phyloP scores from a whole-genome alignment of 2,113 vertebrate genomes.

The Ictalurus punctatus region DNA sequence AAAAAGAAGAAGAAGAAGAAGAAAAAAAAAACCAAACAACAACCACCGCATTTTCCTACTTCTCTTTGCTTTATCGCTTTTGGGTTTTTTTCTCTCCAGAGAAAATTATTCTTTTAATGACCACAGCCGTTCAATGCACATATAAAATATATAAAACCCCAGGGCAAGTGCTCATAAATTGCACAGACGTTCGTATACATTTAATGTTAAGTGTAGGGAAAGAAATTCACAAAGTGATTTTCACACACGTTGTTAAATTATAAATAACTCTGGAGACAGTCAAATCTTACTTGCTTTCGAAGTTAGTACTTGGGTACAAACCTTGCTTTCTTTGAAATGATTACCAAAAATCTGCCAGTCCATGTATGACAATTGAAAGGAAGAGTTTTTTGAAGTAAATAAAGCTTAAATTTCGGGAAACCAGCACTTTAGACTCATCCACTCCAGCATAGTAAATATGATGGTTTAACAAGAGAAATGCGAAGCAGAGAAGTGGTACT shows the following conservation, averaged over 20 bases:
- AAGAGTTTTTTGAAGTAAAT: neutral
- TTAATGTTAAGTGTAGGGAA: neutral
- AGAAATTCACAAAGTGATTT: conserved; percentile 15
- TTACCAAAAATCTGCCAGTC: neutral
- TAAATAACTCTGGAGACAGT: neutral
- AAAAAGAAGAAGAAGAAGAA: conserved; percentile 82
- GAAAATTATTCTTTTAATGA: conserved; percentile 88
- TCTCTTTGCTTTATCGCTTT: conserved; percentile 75
- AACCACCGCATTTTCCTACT: conserved; percentile 88
- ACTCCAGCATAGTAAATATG: neutral
- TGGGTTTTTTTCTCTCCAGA: conserved; percentile 77
- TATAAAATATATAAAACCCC: conserved; percentile 69
- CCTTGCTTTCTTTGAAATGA: neutral
- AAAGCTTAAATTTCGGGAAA: neutral
- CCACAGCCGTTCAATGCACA: conserved; percentile 85
- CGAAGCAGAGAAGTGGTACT: conserved; percentile 58
- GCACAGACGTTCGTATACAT: neutral
- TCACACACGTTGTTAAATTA: conserved; percentile 7
- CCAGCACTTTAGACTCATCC: neutral
- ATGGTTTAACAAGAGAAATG: conserved; percentile 16
- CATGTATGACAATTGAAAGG: neutral
- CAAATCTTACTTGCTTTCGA: neutral
- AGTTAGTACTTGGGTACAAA: neutral
- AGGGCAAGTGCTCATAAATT: conserved; percentile 31
- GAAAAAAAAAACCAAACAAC: conserved; percentile 66